These are phyloP conservation scores for Polietes domitor DNA, from an alignment of 2,888 invertebrate species.

Conservation along the genomic window DNA sequence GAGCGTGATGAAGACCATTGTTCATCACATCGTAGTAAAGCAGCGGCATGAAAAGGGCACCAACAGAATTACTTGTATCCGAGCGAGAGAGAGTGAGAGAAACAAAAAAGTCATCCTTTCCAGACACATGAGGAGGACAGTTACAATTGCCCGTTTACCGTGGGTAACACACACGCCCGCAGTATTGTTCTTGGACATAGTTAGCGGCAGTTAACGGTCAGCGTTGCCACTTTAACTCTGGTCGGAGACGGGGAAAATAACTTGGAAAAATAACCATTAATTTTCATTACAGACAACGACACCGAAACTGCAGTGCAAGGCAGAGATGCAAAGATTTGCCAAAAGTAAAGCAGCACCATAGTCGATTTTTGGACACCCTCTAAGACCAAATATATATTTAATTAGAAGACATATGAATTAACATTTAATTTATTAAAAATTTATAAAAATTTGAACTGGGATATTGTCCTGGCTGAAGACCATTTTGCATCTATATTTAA, in stretches of 20 bases:
- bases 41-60: not conserved
- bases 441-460: too few relatives aligned
- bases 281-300: conserved; percentile 62
- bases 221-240: conserved; percentile 62
- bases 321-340: too few relatives aligned
- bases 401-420: too few relatives aligned
- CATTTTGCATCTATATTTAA: too few relatives aligned
- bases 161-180: conserved; percentile 41
- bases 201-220: conserved; percentile 54
- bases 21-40: conserved; percentile 40
- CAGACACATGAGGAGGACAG: conserved; percentile 19
- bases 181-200: conserved; percentile 34
- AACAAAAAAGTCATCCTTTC: conserved; percentile 15
- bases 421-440: too few relatives aligned
- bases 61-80: conserved; percentile 15
- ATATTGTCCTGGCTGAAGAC: too few relatives aligned
- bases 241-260: conserved; percentile 40
- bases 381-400: too few relatives aligned
- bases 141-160: conserved; percentile 20
- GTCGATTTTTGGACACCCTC: too few relatives aligned
- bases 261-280: conserved; percentile 62
- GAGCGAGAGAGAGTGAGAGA: not conserved
- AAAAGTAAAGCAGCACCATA: too few relatives aligned
- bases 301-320: not conserved
- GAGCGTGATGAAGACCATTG: conserved; percentile 60